Evolutionary conservation across 1,140 invertebrate species (phyloP), one percentile per base, ranked within the genome.

Genomic region (Agrypnia vestita): DNA sequence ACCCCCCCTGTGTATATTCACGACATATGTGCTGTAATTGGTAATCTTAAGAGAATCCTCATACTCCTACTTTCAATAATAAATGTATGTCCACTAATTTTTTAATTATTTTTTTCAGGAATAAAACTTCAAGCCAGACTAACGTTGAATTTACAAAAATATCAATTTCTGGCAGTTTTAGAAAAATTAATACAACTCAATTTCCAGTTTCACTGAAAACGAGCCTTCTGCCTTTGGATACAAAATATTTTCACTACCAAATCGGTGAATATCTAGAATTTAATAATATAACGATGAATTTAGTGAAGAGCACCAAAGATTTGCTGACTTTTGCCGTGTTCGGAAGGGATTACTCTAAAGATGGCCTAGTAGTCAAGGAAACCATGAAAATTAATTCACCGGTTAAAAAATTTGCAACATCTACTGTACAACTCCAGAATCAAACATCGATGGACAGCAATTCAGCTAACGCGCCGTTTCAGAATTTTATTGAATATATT

Each of bases 401-500:
- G 25, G 25, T 3, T 35, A 35, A 35, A 3, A 35, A 35, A 35
- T 35, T 35, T 35, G 25, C 25, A 35, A 35, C 6, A 6, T 6
- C 1, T 35, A 3, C 25, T 35, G 25, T 3, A 35, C 1, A 35
- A 35, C 25, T n/a, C n/a, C n/a, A 85, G 25, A 84, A 87, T 61
- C 85, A 84, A 7, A 86, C 83, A 80, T 21, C 25, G 6, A 35
- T 35, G 25, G 25, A 35, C 1, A 35, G 6, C 6, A 35, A 35
- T 35, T 3, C 25, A 35, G 25, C 25, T 1, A 6, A 3, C 25
- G 84, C 86, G 76, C 72, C 86, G 0, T 80, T 84, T 67, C 17
- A 69, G 43, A 72, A n/a, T 56, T 84, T 87, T 35, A 86, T 87
- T 15, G 87, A 89, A 83, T 89, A 88, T 82, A 19, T 89, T 1